Percentiles rank a stretch among this genome's conserved stretches.
Conservation (phyloP, 1,140 invertebrate genomes). For the Dinoponera quadriceps region DNA sequence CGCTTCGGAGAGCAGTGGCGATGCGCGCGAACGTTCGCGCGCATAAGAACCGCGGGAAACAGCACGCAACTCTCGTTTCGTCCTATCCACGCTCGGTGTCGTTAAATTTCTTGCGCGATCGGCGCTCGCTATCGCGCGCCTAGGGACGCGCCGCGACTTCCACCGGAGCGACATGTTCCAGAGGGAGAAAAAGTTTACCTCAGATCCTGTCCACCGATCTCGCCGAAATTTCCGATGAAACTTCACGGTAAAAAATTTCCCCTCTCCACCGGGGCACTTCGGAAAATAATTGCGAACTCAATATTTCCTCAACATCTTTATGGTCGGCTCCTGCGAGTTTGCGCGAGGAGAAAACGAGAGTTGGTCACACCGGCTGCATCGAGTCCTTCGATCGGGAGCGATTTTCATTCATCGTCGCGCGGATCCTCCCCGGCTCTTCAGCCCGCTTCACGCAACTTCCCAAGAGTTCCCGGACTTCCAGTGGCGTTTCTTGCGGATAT, state of each 20-base stretch:
- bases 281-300: no score
- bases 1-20: not conserved
- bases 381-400: not conserved
- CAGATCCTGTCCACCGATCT: no score
- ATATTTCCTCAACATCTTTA: no score
- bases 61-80: constrained; percentile 11
- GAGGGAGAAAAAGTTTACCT: not conserved
- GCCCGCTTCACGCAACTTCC: no score
- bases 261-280: no score
- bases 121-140: not conserved
- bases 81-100: constrained; percentile 17
- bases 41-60: constrained; percentile 18
- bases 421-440: no score
- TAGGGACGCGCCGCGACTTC: not conserved
- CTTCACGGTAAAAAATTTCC: no score
- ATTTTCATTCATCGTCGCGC: not conserved
- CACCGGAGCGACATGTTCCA: not conserved
- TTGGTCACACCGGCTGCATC: not conserved
- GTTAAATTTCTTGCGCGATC: constrained; percentile 41
- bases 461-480: not conserved
- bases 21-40: not conserved
- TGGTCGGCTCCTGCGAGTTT: no score
- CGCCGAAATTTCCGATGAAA: no score
- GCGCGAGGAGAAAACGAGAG: not conserved
- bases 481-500: not conserved